These are phyloP conservation scores for Drosophila vallismaia DNA, from an alignment of 2,888 invertebrate genomes.

Conservation along the genomic window DNA sequence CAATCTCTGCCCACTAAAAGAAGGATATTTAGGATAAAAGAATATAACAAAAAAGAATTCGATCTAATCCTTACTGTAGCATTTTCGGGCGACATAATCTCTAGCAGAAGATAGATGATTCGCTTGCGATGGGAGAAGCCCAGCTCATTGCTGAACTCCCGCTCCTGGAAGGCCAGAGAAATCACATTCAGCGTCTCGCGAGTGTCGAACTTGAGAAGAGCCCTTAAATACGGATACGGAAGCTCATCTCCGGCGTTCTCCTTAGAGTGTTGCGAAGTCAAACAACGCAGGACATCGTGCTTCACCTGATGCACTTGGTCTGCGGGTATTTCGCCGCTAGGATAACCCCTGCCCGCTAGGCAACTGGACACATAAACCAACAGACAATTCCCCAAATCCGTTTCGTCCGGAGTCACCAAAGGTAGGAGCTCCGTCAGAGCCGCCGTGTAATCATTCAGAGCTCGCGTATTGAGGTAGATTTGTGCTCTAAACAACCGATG, in stretches of 20 bases:
- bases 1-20: slow-evolving; percentile 84
- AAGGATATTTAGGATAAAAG: not conserved
- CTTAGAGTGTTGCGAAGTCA: slow-evolving; percentile 88
- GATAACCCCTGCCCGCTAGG: slow-evolving; percentile 93
- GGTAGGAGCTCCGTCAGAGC: slow-evolving; percentile 89
- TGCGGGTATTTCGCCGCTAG: slow-evolving; percentile 88
- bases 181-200: slow-evolving; percentile 94
- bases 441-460: slow-evolving; percentile 89
- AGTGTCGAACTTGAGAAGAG: slow-evolving; percentile 91
- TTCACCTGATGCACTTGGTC: slow-evolving; percentile 88
- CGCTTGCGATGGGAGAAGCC: slow-evolving; percentile 89
- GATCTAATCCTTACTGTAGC: slow-evolving; percentile 86
- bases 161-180: slow-evolving; percentile 92
- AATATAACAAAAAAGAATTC: not conserved
- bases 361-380: slow-evolving; percentile 94
- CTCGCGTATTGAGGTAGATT: slow-evolving; percentile 91
- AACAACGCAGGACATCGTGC: slow-evolving; percentile 88
- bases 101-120: slow-evolving; percentile 90
- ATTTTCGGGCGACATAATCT: slow-evolving; percentile 88
- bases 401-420: slow-evolving; percentile 83
- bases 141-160: slow-evolving; percentile 90
- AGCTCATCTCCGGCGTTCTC: slow-evolving; percentile 86
- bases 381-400: slow-evolving; percentile 90
- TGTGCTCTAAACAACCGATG: slow-evolving; percentile 83
- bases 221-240: slow-evolving; percentile 89